Percentiles rank a stretch among this genome's conserved stretches.
Conservation (phyloP, 2,888 invertebrate genomes). For the Odontocolon sp. region DNA sequence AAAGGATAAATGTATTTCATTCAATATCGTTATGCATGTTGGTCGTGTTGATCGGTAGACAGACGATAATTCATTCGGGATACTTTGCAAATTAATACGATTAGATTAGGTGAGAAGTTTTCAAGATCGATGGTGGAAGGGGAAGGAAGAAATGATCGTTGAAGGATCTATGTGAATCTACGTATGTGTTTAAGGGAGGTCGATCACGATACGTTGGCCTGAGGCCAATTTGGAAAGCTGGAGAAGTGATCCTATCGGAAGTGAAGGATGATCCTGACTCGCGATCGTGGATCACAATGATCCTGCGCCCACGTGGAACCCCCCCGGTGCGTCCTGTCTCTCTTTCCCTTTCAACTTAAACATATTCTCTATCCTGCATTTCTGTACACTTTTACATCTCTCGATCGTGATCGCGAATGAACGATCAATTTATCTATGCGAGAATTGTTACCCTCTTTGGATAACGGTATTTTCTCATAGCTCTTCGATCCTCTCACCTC, state of each 20-base stretch:
- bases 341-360: too few species aligned
- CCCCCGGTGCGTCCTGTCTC: constrained; percentile 46
- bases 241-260: constrained; percentile 74
- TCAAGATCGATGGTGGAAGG: neutral
- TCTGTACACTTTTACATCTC: constrained; percentile 14
- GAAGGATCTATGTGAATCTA: constrained; percentile 1
- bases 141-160: constrained; percentile 4
- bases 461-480: neutral
- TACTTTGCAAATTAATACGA: constrained; percentile 16
- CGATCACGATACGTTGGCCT: constrained; percentile 52
- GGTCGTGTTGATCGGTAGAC: neutral
- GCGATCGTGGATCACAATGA: constrained; percentile 77
- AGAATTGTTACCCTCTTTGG: constrained; percentile 50
- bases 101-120: neutral
- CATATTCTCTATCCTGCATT: constrained; percentile 21
- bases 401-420: constrained; percentile 48
- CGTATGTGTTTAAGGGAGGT: constrained; percentile 57
- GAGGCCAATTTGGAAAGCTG: constrained; percentile 52
- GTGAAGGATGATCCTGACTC: constrained; percentile 77
- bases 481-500: neutral
- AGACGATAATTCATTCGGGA: neutral
- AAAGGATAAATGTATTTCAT: neutral
- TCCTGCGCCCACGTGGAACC: constrained; percentile 75
- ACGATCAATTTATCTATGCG: constrained; percentile 57
- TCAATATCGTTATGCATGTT: neutral